Percentiles rank a stretch among this genome's conserved stretches.
Evolutionary conservation across 2,113 vertebrate genomes (phyloP).

Genomic region (Corvus cornix): DNA sequence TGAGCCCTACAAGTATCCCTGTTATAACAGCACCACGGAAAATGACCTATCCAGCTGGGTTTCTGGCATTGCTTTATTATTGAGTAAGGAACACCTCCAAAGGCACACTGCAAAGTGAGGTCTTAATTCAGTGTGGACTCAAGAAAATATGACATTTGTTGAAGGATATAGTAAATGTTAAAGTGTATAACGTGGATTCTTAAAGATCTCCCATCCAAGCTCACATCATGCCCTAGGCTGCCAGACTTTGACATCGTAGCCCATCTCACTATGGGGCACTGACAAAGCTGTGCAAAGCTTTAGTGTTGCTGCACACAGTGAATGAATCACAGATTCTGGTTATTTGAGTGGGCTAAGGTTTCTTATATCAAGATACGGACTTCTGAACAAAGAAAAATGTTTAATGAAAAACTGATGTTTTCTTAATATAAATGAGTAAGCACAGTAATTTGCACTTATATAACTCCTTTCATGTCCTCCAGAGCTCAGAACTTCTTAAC

Average conservation of each 20-base stretch:
- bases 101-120: not conserved
- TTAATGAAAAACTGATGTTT: not conserved
- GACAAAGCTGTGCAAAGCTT: not conserved
- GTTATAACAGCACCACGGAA: not conserved
- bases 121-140: not conserved
- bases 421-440: slow-evolving; percentile 20
- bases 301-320: not conserved
- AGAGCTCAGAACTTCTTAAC: not conserved
- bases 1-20: not conserved
- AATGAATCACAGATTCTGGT: slow-evolving; percentile 16
- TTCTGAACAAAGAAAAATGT: slow-evolving; percentile 10
- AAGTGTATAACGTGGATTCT: not conserved
- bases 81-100: not conserved
- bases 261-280: not conserved
- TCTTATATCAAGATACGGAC: not conserved
- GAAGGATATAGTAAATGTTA: not conserved
- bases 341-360: not conserved
- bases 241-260: not conserved
- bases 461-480: not conserved
- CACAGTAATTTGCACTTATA: slow-evolving; percentile 1
- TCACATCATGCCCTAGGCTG: not conserved
- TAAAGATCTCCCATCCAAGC: not conserved
- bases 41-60: rapidly evolving
- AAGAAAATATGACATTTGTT: not conserved
- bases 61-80: not conserved